Evolutionary conservation across 2,797 vertebrate species (phyloP).

Genomic region (Vireo griseus): DNA sequence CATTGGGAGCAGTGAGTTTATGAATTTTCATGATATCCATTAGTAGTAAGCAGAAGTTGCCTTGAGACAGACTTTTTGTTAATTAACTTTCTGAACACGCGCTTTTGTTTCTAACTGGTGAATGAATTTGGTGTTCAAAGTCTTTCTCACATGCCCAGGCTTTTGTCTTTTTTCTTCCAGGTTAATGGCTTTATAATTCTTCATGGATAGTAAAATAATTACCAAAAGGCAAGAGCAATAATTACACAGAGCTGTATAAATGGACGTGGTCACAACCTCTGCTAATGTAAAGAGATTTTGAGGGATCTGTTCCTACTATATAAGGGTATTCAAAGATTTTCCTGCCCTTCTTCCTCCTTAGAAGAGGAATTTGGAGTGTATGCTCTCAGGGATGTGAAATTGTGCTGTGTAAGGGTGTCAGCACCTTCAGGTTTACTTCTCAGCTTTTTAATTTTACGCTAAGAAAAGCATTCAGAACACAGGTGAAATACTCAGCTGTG

Average conservation of each 20-base stretch:
- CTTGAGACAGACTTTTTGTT: constrained; percentile 36
- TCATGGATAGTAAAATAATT: constrained; percentile 4
- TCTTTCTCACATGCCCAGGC: not conserved
- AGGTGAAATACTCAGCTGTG: not conserved
- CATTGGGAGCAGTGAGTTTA: not conserved
- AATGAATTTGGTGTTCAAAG: constrained; percentile 41
- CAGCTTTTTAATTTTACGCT: not conserved
- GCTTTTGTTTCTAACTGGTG: not conserved
- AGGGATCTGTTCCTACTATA: not conserved
- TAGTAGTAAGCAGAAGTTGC: constrained; percentile 27
- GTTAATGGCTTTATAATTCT: constrained; percentile 20
- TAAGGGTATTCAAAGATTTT: not conserved
- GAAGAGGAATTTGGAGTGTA: not conserved
- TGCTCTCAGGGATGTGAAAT: not conserved
- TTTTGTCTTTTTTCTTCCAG: constrained; percentile 23
- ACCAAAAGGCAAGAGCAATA: not conserved
- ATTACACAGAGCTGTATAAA: constrained; percentile 11
- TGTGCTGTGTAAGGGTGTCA: not conserved
- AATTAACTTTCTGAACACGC: not conserved
- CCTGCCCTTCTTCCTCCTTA: not conserved
- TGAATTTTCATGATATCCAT: constrained; percentile 48
- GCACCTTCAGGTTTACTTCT: not conserved
- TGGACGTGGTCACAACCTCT: not conserved
- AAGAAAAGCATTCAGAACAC: not conserved
- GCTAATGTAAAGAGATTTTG: not conserved